These are phyloP conservation scores for Synanthedon vespiformis DNA, from an alignment of 2,888 invertebrate species.

Conservation along the genomic window DNA sequence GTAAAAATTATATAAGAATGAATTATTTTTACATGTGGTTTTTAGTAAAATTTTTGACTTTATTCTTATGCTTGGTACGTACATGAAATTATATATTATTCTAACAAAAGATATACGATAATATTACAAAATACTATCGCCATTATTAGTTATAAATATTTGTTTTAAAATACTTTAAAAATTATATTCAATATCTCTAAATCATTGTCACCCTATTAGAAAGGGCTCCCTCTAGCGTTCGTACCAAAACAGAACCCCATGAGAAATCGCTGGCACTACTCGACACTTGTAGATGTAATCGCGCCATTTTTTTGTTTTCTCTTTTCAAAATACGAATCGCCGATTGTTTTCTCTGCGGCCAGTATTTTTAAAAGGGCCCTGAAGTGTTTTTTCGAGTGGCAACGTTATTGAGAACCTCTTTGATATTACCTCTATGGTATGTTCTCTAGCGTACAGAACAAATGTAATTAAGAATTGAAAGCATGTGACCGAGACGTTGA, in stretches of 20 bases:
- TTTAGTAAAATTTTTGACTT: too few relatives aligned
- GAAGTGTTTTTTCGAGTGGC: conserved; percentile 50
- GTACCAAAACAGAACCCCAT: conserved; percentile 67
- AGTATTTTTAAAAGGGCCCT: conserved; percentile 34
- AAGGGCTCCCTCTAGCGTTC: conserved; percentile 55
- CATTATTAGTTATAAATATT: background rate
- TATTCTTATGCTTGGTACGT: too few relatives aligned
- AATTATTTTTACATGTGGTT: too few relatives aligned
- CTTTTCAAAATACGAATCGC: conserved; percentile 31
- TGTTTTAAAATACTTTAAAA: background rate
- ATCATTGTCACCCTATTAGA: conserved; percentile 20
- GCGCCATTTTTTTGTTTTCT: conserved; percentile 62
- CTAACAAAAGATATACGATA: too few relatives aligned
- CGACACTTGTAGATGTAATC: conserved; percentile 62
- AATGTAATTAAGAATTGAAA: conserved; percentile 28
- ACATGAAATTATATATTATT: too few relatives aligned
- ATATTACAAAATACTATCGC: too few relatives aligned
- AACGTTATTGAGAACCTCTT: conserved; percentile 53
- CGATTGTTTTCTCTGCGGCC: conserved; percentile 53
- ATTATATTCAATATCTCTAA: background rate
- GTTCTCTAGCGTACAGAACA: conserved; percentile 23
- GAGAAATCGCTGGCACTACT: conserved; percentile 55
- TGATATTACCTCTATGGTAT: conserved; percentile 7
- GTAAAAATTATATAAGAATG: too few relatives aligned
- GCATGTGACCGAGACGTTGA: conserved; percentile 24